These are phyloP conservation scores for Idaea aversata DNA, from an alignment of 2,888 invertebrate genomes.

Conservation along the genomic window DNA sequence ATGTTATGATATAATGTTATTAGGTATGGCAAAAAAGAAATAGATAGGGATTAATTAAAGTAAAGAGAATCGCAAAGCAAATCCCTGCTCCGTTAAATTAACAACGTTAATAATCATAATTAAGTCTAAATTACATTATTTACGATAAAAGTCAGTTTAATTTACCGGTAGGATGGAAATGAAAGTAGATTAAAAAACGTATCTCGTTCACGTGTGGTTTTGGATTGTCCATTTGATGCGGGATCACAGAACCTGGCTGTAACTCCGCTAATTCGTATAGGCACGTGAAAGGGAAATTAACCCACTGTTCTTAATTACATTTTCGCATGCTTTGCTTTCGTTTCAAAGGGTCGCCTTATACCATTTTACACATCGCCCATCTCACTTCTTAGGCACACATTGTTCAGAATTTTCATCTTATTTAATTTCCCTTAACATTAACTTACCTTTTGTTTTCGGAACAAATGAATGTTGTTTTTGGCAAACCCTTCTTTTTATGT, in stretches of 20 bases:
- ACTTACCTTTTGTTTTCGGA: conserved; percentile 31
- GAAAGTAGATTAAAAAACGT: conserved; percentile 2
- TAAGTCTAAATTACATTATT: not conserved
- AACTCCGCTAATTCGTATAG: conserved; percentile 68
- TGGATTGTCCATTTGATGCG: conserved; percentile 43
- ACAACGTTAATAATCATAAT: not conserved
- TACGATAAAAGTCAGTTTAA: not conserved
- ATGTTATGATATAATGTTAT: too few relatives aligned
- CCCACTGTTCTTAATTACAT: conserved; percentile 76
- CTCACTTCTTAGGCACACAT: conserved; percentile 46
- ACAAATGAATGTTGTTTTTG: conserved; percentile 16
- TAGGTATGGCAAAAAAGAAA: too few relatives aligned
- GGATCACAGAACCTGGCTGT: conserved; percentile 46
- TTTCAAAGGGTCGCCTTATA: conserved; percentile 70
- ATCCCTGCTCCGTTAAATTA: not conserved
- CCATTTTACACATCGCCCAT: conserved; percentile 47
- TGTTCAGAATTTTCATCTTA: conserved; percentile 49
- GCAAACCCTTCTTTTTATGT: conserved; percentile 18
- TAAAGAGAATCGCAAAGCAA: not conserved
- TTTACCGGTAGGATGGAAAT: not conserved
- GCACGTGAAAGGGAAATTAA: conserved; percentile 75
- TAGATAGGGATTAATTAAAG: not conserved
- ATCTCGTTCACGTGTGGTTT: conserved; percentile 30
- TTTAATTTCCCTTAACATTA: conserved; percentile 36
- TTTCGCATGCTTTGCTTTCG: conserved; percentile 76